Evolutionary conservation across 2,113 vertebrate genomes (phyloP).

Genomic region (Lycocorax pyrrhopterus): DNA sequence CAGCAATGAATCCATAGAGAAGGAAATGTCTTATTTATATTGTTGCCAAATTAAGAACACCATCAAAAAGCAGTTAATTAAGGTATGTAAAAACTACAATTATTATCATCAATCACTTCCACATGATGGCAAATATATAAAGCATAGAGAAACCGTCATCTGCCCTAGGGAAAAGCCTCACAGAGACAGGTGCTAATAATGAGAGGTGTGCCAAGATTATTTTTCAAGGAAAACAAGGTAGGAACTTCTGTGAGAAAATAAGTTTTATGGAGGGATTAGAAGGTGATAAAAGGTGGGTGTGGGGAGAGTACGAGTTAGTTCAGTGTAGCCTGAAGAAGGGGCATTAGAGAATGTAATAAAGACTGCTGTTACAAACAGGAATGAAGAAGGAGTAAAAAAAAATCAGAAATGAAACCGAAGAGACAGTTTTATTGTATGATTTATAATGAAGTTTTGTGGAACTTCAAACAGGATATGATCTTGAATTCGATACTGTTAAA

Average conservation of each 20-base stretch:
- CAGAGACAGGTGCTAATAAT: background rate
- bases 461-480: conserved; percentile 18
- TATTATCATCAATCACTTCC: conserved; percentile 12
- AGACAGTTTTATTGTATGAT: conserved; percentile 18
- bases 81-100: background rate
- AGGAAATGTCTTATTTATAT: background rate
- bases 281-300: background rate
- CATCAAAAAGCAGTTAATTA: background rate
- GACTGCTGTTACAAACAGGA: background rate
- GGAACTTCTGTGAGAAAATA: background rate
- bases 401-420: background rate
- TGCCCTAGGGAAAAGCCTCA: background rate
- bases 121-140: background rate
- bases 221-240: conserved; percentile 1
- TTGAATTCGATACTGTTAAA: conserved; percentile 17
- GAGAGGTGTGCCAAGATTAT: background rate
- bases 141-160: background rate
- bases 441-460: conserved; percentile 28
- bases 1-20: background rate
- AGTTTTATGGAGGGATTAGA: background rate
- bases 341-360: background rate
- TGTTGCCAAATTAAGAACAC: background rate
- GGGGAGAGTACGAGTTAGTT: background rate
- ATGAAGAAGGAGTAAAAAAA: background rate
- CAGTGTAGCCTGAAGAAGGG: background rate